Evolutionary conservation across 2,113 vertebrate genomes (phyloP).

Genomic region (Sclerurus mexicanus): DNA sequence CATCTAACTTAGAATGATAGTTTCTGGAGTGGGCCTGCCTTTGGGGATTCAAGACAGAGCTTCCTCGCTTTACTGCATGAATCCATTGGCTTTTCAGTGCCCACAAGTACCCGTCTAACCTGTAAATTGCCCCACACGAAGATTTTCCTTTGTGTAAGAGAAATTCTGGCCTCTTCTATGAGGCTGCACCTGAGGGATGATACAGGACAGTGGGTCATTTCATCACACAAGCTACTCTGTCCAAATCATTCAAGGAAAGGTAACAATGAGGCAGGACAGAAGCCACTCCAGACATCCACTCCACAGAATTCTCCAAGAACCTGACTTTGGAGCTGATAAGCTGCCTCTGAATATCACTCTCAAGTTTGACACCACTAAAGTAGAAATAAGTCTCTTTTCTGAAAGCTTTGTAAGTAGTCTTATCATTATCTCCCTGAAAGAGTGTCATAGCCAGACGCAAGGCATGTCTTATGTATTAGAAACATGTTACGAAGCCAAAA

Average conservation of each 20-base stretch:
- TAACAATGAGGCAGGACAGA: not conserved
- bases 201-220: not conserved
- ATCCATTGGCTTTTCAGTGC: not conserved
- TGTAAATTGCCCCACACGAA: not conserved
- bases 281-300: not conserved
- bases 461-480: not conserved
- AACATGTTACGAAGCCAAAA: not conserved
- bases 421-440: not conserved
- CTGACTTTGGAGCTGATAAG: not conserved
- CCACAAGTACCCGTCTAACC: not conserved
- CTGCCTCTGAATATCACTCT: not conserved
- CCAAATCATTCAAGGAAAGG: not conserved
- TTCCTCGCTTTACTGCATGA: not conserved
- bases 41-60: not conserved
- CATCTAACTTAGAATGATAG: not conserved
- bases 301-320: not conserved
- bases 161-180: not conserved
- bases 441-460: not conserved
- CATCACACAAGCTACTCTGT: not conserved
- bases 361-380: not conserved
- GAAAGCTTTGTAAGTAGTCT: not conserved
- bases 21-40: not conserved
- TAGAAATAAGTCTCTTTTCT: not conserved
- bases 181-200: not conserved
- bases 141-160: not conserved